Evolutionary conservation across 2,113 vertebrate species (phyloP), one percentile per base, ranked within the genome.

Genomic region (Nothoprocta perdicaria): DNA sequence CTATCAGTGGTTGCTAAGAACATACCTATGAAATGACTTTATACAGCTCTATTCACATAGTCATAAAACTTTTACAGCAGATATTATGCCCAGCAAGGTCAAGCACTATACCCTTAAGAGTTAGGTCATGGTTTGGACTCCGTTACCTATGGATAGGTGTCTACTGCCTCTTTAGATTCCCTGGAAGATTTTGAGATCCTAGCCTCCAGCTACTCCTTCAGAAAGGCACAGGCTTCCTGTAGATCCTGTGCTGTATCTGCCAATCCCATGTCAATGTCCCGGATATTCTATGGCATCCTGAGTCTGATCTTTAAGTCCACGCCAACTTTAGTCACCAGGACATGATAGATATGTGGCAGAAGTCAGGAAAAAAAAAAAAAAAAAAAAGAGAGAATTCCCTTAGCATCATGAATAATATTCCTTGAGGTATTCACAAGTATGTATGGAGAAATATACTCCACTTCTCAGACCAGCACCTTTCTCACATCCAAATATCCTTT

Each of bases 391-490:
- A 74, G 3, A 78, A 80, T 5, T 24, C 24, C 10, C 55, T 76
- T 33, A 61, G 21, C 17, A 10, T 3, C 33, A 22, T 0, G 0
- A 65, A 27, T 77, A 1, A 13, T 3, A 19, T 12, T 46, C 14
- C 77, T 80, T 58, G 68, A 62, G 65, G 22, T 78, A 78, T 21
- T 27, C 16, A 48, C 4, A 77, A 41, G 23, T 26, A 48, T 23
- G 7, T 26, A 4, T 17, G 19, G 3, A 40, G 38, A 92, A 4
- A 14, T 63, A 7, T 84, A n/a, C 2, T 69, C 29, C 46, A 14
- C 16, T 66, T 29, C 31, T 62, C 23, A 73, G n/a, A 62, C 23
- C 10, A 31, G 12, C 40, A 9, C 31, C 6, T 26, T 74, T 50
- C 48, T 73, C 10, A 45, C 65, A 74, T 74, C 22, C n/a, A 69